Evolutionary conservation across 2,113 vertebrate species (phyloP), one percentile per base, ranked within the genome.

Genomic region (Argyrosomus japonicus): DNA sequence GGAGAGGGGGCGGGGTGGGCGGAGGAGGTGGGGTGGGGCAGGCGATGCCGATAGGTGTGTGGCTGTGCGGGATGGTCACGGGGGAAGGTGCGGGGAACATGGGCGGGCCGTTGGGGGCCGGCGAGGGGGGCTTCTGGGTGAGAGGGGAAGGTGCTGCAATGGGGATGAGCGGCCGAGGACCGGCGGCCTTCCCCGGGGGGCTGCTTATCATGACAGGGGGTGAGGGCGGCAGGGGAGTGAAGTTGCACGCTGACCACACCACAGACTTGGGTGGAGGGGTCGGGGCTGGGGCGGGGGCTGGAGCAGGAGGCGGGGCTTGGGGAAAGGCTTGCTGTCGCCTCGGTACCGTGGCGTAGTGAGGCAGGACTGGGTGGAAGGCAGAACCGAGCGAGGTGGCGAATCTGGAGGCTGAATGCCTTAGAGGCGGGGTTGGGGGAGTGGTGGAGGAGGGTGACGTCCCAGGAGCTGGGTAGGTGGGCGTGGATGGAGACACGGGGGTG

Each of bases 141-240:
- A 95, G 95, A 1, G 97, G 95, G 83, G 95, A 96, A 58, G 96
- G 96, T 32, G 96, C 93, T 1, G 96, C 95, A 27, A 97, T 92
- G 1, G 97, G 97, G 56, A 99, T 95, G 75, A 98, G 95, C 0
- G 98, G 97, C 75, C 97, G 95, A 0, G 98, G 97, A 32, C 98
- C 98, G 0, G 97, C 74, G 6, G 97, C 98, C 94, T 97, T 98
- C 70, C 97, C 97, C 3, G 98, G 98, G 4, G 97, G 98, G 47
- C 98, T 99, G 91, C 97, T 99, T 85, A 99, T 99, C 97, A 99
- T 98, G 50, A 99, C 96, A 0, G 98, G 98, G 68, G 98, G 97
- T 25, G 98, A 99, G 0, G 98, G 98, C 5, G 98, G 98, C 63
- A 99, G 94, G 0, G 98, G 98, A 2, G 96, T 97, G 63, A 99